Conservation (phyloP, 2,888 invertebrate genomes). For the Neoaliturus tenellus region DNA sequence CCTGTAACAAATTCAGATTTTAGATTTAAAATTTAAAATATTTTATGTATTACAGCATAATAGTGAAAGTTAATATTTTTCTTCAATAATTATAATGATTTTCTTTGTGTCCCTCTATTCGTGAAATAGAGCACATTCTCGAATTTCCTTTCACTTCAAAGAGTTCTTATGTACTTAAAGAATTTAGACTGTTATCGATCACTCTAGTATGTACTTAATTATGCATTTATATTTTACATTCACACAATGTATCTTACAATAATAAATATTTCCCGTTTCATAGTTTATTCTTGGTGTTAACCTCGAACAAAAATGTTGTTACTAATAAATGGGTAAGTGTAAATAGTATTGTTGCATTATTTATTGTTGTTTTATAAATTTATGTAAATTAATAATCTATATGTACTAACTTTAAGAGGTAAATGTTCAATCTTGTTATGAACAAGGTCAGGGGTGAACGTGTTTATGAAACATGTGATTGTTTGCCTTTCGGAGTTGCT, state of each 20-base stretch:
- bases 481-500: background rate
- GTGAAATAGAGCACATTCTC: no score
- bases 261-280: background rate
- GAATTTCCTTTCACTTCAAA: no score
- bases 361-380: background rate
- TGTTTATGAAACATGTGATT: background rate
- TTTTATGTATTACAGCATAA: no score
- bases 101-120: no score
- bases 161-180: background rate
- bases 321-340: conserved; percentile 3
- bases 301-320: conserved; percentile 1
- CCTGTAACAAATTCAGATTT: no score
- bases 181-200: background rate
- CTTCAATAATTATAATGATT: no score
- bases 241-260: background rate
- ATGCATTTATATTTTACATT: conserved; percentile 19
- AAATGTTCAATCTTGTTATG: background rate
- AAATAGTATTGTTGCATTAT: conserved; percentile 14
- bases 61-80: no score
- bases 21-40: no score
- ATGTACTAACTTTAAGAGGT: background rate
- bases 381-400: background rate
- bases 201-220: background rate
- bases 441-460: background rate
- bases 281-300: background rate